Base-by-base conservation (phyloP, 1,140 invertebrate species). In the Lordiphosa clarofinis region DNA sequence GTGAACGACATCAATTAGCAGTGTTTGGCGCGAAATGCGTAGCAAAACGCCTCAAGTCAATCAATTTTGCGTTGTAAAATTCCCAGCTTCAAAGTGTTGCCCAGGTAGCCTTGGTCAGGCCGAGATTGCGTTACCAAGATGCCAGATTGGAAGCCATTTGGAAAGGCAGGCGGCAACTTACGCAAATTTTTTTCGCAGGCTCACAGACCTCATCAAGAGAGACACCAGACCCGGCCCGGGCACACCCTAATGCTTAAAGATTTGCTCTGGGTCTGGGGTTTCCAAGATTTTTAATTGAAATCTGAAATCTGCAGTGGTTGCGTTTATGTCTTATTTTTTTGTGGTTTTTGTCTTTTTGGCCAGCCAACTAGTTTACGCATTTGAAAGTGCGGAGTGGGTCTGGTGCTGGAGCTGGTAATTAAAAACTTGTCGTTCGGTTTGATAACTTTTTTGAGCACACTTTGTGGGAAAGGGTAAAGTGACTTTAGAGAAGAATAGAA, bases 1-100 rank as follows among this genome's bases (percentile, higher is more conserved):
- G 65, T 69, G 75, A 79, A 81, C 78, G 78, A 82, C 76, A 84
- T 82, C 76, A 82, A 82, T 82, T 84, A 82, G 76, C 76, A 63
- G 53, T 57, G 59, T 73, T 84, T 78, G 76, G 78, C 78, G 76
- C 68, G 78, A 84, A 73, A 76, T 82, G 76, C 76, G 76, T 82
- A 81, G 72, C 56, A 67, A 82, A 82, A 76, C 76, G 76, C 76
- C 76, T 76, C 72, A 46, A 82, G 76, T 84, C 76, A 82, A 82
- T 84, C 76, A 84, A 84, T 81, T 76, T 81, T 56, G 52, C 11
- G 9, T 37, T 35, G 10, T 6, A 3, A 4, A 15, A 10, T 12
- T 37, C 33, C 49, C 43, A 42, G 46, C 31, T 19, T 36, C 35
- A 35, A 43, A 56, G 53, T 60, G 53, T 53, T 59, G 59, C 52